Percentiles rank a stretch among this genome's conserved stretches.
phyloP scores from a whole-genome alignment of 2,888 invertebrate genomes.

The Eupithecia subfuscata region DNA sequence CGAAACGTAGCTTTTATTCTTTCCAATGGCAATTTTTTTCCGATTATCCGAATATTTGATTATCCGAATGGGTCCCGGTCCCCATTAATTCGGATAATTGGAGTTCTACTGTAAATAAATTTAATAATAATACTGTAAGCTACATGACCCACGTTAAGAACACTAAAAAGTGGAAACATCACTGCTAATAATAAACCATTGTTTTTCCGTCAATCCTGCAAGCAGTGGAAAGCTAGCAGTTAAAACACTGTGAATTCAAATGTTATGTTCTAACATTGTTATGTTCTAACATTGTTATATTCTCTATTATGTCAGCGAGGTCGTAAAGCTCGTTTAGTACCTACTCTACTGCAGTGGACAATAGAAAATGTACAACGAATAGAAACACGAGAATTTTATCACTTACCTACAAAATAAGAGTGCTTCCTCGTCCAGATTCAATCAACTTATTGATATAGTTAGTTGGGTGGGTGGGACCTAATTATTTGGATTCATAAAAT shows the following conservation, averaged over 20 bases:
- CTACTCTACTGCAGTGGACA: not conserved
- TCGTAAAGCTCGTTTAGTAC: not conserved
- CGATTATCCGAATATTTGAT: too few species aligned
- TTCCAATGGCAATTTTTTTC: too few species aligned
- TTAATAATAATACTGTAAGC: too few species aligned
- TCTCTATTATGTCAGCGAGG: not conserved
- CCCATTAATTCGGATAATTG: too few species aligned
- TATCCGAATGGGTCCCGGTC: too few species aligned
- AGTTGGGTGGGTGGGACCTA: too few species aligned
- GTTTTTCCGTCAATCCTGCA: constrained; percentile 23
- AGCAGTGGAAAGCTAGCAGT: not conserved
- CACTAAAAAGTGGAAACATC: constrained; percentile 22
- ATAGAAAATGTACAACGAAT: not conserved
- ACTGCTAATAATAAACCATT: constrained; percentile 27
- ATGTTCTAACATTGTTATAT: constrained; percentile 1
- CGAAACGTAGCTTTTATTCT: too few species aligned
- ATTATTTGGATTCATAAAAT: too few species aligned
- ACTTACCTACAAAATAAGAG: not conserved
- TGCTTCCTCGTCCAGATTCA: not conserved
- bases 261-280: not conserved
- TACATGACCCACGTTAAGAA: too few species aligned
- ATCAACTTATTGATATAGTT: not conserved
- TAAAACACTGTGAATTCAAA: not conserved
- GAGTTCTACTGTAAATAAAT: too few species aligned
- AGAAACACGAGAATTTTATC: not conserved